Percentiles rank a stretch among this genome's conserved stretches.
phyloP scores from a whole-genome alignment of 2,113 vertebrate genomes.

The Hiodon alosoides region DNA sequence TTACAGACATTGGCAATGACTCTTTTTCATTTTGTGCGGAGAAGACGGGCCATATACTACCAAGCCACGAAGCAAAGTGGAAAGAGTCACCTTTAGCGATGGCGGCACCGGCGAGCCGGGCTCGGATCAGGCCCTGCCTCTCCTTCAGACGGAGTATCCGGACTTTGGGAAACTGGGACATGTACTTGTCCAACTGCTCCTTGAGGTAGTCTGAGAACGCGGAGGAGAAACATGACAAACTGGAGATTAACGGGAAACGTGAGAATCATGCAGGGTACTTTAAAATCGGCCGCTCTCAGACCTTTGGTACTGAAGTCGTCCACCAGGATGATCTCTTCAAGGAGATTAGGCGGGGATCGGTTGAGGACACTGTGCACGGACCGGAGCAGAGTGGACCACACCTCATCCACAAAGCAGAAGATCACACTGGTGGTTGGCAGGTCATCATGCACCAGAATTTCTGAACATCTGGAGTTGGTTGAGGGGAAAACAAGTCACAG shows the following conservation, averaged over 20 bases:
- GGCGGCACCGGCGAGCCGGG: constrained; percentile 78
- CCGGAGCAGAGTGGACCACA: constrained; percentile 92
- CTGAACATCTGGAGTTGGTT: constrained; percentile 64
- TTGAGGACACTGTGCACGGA: constrained; percentile 90
- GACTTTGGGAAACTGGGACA: constrained; percentile 84
- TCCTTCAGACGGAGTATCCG: constrained; percentile 79
- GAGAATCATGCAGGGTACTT: neutral
- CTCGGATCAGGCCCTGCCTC: constrained; percentile 88
- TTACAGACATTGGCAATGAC: too few relatives aligned
- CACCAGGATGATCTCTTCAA: constrained; percentile 86
- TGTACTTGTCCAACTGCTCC: constrained; percentile 77
- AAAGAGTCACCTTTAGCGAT: constrained; percentile 71
- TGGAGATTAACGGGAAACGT: neutral
- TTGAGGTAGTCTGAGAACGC: constrained; percentile 73
- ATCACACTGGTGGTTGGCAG: constrained; percentile 84
- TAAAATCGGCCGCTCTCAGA: constrained; percentile 35
- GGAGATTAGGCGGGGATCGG: constrained; percentile 77
- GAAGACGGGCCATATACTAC: neutral
- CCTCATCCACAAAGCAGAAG: constrained; percentile 96
- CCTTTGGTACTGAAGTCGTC: constrained; percentile 93
- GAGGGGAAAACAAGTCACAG: neutral
- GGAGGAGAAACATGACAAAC: neutral
- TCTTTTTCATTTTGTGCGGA: too few relatives aligned
- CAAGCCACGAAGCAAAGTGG: neutral
- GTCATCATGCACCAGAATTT: constrained; percentile 71